phyloP scores from a whole-genome alignment of 2,113 vertebrate species.

The Ochotona curzoniae region DNA sequence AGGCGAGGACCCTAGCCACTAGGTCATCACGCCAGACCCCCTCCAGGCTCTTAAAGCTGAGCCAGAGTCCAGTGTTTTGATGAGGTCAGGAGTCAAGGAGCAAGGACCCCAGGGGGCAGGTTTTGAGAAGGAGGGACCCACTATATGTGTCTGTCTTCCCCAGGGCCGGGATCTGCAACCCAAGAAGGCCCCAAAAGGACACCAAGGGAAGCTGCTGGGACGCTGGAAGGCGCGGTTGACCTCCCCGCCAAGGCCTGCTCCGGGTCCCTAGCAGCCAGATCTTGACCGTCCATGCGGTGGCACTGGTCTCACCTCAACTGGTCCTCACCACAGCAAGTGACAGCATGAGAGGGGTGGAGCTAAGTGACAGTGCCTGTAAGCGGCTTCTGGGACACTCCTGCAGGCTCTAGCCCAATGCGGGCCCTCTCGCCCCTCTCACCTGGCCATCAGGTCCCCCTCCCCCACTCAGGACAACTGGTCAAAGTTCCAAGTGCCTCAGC shows the following conservation, averaged over 20 bases:
- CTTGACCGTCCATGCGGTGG: no score
- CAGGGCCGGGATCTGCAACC: slow-evolving; percentile 63
- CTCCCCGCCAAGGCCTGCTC: neutral
- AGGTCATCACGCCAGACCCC: no score
- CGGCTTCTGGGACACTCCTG: slow-evolving; percentile 26
- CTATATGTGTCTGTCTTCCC: slow-evolving; percentile 43
- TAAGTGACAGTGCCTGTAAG: no score
- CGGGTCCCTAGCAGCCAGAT: neutral
- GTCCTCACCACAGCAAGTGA: neutral
- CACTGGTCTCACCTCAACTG: no score
- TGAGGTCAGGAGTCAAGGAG: neutral
- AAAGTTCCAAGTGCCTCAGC: slow-evolving; percentile 68
- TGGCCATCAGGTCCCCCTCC: slow-evolving; percentile 27
- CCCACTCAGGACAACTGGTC: slow-evolving; percentile 21
- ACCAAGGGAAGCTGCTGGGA: neutral
- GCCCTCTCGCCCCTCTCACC: neutral
- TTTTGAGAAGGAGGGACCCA: neutral
- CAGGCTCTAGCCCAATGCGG: neutral
- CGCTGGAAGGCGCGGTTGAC: neutral
- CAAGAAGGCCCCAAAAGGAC: neutral
- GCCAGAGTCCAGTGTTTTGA: neutral
- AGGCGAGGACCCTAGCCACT: no score
- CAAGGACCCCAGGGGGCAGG: neutral
- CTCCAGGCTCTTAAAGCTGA: neutral
- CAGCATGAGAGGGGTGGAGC: neutral